phyloP scores from a whole-genome alignment of 1,140 invertebrate genomes.

The Ceratina japonica region DNA sequence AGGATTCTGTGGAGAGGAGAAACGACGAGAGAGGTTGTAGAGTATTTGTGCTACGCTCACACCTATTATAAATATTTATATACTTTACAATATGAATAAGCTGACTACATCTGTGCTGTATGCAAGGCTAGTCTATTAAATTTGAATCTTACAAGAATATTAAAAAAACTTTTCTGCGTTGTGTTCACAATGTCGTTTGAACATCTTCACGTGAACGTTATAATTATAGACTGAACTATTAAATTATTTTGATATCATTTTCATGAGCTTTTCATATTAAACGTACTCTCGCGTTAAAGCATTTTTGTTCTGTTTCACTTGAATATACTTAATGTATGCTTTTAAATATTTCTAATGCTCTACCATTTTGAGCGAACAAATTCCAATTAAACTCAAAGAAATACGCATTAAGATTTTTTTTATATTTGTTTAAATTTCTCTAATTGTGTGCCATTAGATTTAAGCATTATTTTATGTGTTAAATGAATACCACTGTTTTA shows the following conservation, averaged over 20 bases:
- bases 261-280: too few relatives aligned
- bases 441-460: conserved; percentile 11
- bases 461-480: conserved; percentile 16
- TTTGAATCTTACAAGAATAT: conserved; percentile 1
- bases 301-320: conserved; percentile 5
- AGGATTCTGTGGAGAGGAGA: conserved; percentile 17
- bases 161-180: conserved; percentile 4
- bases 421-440: too few relatives aligned
- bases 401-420: conserved; percentile 10
- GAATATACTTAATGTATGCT: not conserved
- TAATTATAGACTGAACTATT: conserved; percentile 40
- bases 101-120: not conserved
- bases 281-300: not conserved
- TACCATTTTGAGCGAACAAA: not conserved
- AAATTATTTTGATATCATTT: conserved; percentile 6
- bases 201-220: conserved; percentile 27
- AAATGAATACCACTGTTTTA: conserved; percentile 48
- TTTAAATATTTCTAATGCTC: conserved; percentile 11
- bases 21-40: not conserved
- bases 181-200: conserved; percentile 19
- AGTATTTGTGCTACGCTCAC: conserved; percentile 17
- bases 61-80: conserved; percentile 47
- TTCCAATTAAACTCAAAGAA: not conserved
- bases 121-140: not conserved
- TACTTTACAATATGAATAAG: conserved; percentile 36